Evolutionary conservation across 2,888 invertebrate genomes (phyloP), one percentile per base, ranked within the genome.

Genomic region (Athripsodes cinereus): DNA sequence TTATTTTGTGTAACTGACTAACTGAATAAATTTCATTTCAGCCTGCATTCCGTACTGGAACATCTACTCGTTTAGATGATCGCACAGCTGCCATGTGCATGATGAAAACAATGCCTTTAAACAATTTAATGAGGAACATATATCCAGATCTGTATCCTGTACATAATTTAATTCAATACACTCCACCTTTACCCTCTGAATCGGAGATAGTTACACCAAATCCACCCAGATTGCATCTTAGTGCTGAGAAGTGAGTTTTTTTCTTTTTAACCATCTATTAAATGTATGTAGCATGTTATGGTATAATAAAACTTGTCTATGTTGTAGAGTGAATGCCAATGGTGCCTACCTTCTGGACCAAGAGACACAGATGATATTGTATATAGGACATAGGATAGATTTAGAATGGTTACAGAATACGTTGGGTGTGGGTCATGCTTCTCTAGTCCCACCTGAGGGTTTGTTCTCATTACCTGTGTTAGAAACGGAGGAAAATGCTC

Each of bases 81-180:
- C 84, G 98, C 56, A 87, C 96, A 34, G 90, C 85, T 68, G 90
- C 93, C 55, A 92, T 99, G 95, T 90, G 94, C 72, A 86, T 88
- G 71, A 87, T 97, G 82, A 97, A 98, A 78, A 85, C 87, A 40
- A 74, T 90, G 67, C 97, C 99, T 8, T 78, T 96, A 53, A 73
- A 79, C 61, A 83, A 85, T 69, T 80, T 98, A 22, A 81, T 97
- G 69, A 90, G 92, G 68, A 81, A 80, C 64, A 83, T 96, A 64
- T 96, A 97, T 80, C 98, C 99, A 1, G 89, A 91, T 72, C 80
- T 99, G 64, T 98, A 95, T 77, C 85, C 93, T 8, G 75, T 98
- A 55, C 92, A 96, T 74, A 73, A 78, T 63, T 79, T 95, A 54
- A 82, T 82, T 62, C 82, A 80, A 52, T 67, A 71, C 54, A 73